A percentile compares a stretch with the other conserved stretches of the same genome.
Evolutionary conservation across 2,888 invertebrate species (phyloP).

Genomic region (Drosophila tanythrix): DNA sequence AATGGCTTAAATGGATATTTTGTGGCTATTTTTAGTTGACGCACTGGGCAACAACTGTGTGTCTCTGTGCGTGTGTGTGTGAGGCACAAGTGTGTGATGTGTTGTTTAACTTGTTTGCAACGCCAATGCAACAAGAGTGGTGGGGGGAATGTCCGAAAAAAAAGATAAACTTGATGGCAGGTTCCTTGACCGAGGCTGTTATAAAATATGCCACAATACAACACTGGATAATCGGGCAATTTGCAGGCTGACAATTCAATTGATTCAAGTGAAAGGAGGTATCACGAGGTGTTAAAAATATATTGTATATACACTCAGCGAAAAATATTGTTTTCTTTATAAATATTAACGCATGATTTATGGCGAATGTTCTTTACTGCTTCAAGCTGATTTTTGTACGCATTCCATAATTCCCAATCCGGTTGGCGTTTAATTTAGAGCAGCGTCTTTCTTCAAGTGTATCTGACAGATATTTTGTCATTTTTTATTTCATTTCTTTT

Average conservation of each 20-base stretch:
- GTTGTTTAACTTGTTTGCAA: slow-evolving; percentile 53
- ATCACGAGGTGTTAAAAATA: slow-evolving; percentile 36
- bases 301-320: slow-evolving; percentile 12
- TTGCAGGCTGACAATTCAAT: slow-evolving; percentile 64
- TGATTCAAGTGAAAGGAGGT: slow-evolving; percentile 59
- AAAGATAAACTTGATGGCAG: slow-evolving; percentile 27
- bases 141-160: slow-evolving; percentile 8
- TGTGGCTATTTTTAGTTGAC: slow-evolving; percentile 58
- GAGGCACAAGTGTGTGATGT: background rate
- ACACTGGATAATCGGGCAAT: slow-evolving; percentile 53
- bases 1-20: slow-evolving; percentile 52
- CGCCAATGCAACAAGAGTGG: slow-evolving; percentile 33
- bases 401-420: background rate
- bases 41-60: slow-evolving; percentile 38
- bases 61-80: slow-evolving; percentile 13
- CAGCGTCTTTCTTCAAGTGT: slow-evolving; percentile 3
- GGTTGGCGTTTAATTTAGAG: background rate
- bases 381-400: background rate
- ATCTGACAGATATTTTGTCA: slow-evolving; percentile 24
- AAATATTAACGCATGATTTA: background rate
- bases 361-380: background rate
- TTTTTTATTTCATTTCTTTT: slow-evolving; percentile 8
- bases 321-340: background rate
- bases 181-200: slow-evolving; percentile 67
- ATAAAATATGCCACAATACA: slow-evolving; percentile 35